A percentile compares a stretch with the other conserved stretches of the same genome.
Evolutionary conservation across 2,797 vertebrate species (phyloP).

Genomic region (Phalanger gymnotis): DNA sequence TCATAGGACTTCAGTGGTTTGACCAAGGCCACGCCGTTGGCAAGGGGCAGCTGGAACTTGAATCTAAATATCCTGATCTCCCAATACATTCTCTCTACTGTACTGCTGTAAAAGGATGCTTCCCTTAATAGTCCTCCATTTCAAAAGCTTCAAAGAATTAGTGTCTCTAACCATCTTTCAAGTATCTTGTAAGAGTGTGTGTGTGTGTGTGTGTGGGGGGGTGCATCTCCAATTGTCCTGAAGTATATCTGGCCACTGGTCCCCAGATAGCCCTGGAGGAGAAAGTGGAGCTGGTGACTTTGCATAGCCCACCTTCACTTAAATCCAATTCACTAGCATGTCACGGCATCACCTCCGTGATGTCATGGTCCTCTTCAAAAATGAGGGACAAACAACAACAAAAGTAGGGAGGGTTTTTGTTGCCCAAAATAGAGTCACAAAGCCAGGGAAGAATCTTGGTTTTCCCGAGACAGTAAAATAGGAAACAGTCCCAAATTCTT

Average conservation of each 20-base stretch:
- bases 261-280: no score
- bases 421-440: neutral
- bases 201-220: no score
- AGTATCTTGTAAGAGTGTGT: neutral
- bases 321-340: no score
- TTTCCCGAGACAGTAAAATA: neutral
- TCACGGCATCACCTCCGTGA: no score
- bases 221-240: no score
- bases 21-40: neutral
- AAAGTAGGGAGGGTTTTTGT: neutral
- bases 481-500: neutral
- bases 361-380: no score
- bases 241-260: no score
- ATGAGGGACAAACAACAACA: no score
- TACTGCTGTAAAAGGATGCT: neutral
- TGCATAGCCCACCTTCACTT: no score
- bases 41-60: neutral
- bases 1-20: neutral
- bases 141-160: slow-evolving; percentile 5
- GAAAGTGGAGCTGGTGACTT: no score
- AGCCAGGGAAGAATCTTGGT: neutral
- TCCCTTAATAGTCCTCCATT: neutral
- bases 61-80: neutral
- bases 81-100: neutral
- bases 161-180: neutral